phyloP scores from a whole-genome alignment of 2,888 invertebrate species.

The Nymphalis polychloros region DNA sequence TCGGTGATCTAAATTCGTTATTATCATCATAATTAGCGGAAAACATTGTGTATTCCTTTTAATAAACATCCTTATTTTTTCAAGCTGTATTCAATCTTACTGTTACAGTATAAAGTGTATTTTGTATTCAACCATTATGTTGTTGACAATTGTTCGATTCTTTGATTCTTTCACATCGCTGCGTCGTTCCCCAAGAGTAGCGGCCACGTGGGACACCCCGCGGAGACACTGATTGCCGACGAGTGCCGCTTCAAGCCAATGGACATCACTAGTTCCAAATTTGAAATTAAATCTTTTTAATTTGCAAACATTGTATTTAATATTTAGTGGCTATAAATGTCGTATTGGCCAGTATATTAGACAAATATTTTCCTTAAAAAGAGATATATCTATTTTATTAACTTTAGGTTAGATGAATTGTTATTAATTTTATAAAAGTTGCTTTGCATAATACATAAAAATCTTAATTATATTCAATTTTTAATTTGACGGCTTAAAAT shows the following conservation, averaged over 20 bases:
- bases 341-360: conserved; percentile 8
- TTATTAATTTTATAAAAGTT: no score
- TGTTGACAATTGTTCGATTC: conserved; percentile 46
- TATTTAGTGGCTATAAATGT: conserved; percentile 18
- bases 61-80: not conserved
- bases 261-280: conserved; percentile 52
- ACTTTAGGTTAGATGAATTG: not conserved
- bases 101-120: conserved; percentile 11
- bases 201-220: conserved; percentile 74
- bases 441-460: no score
- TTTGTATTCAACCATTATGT: conserved; percentile 16
- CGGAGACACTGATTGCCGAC: conserved; percentile 70
- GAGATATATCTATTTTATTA: not conserved
- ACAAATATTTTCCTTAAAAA: conserved; percentile 4
- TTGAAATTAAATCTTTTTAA: conserved; percentile 37
- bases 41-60: conserved; percentile 46
- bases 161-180: conserved; percentile 62
- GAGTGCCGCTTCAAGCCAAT: conserved; percentile 72
- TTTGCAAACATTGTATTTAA: conserved; percentile 20
- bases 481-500: no score
- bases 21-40: conserved; percentile 72
- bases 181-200: conserved; percentile 57
- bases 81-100: conserved; percentile 29
- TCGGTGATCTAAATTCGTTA: conserved; percentile 43
- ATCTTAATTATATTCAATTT: no score